Conservation (phyloP, 2,113 vertebrate genomes). For the Alaudala cheleensis region DNA sequence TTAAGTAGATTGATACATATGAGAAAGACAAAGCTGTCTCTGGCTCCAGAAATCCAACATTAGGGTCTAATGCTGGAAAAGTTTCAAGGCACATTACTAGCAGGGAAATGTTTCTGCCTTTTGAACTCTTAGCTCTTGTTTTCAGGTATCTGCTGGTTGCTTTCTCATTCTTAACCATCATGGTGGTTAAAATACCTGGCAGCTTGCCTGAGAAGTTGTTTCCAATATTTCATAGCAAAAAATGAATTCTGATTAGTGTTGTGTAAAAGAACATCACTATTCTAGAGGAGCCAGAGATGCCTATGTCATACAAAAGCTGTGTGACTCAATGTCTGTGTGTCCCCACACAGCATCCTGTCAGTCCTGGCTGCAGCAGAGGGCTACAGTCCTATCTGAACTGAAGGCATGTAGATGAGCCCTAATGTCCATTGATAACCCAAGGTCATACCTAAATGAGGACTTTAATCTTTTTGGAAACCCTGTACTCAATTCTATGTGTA, state of each 20-base stretch:
- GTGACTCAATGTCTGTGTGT: accelerated
- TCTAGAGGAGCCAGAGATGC: not conserved
- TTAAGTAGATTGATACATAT: not conserved
- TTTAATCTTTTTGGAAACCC: not conserved
- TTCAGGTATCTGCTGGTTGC: not conserved
- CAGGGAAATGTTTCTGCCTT: not conserved
- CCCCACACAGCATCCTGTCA: not conserved
- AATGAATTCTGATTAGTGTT: not conserved
- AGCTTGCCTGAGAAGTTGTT: not conserved
- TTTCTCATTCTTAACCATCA: not conserved
- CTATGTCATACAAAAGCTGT: not conserved
- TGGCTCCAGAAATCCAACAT: not conserved
- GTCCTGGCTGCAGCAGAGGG: not conserved
- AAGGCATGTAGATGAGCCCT: not conserved
- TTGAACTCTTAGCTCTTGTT: not conserved
- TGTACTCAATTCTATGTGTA: not conserved
- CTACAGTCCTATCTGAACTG: accelerated
- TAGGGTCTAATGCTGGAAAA: not conserved
- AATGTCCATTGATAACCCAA: not conserved
- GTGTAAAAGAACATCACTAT: not conserved
- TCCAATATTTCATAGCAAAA: not conserved
- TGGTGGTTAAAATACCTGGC: not conserved
- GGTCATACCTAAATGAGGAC: not conserved
- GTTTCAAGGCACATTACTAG: not conserved
- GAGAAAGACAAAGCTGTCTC: not conserved